Evolutionary conservation across 1,140 invertebrate genomes (phyloP).

Genomic region (Drosophila lacertosa): DNA sequence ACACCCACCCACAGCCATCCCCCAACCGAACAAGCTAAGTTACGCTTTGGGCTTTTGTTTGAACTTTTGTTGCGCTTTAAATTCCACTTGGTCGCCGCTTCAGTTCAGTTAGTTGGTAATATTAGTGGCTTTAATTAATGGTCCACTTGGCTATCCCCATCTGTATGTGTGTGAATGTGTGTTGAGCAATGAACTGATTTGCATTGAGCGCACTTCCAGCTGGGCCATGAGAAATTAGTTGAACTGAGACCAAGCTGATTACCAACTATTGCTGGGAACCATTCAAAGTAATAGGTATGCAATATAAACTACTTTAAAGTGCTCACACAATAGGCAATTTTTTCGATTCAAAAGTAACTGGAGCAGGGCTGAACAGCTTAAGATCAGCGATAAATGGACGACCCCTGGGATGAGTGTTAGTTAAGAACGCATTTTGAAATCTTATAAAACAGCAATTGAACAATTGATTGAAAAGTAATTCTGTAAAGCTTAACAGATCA

Average conservation of each 20-base stretch:
- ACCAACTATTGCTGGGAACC: slow-evolving; percentile 33
- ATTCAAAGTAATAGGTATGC: background rate
- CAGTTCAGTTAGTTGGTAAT: slow-evolving; percentile 65
- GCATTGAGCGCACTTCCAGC: slow-evolving; percentile 46
- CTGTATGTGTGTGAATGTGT: slow-evolving; percentile 12
- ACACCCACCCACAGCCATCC: background rate
- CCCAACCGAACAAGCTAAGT: slow-evolving; percentile 48
- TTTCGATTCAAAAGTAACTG: too few relatives aligned
- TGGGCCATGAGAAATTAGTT: slow-evolving; percentile 57
- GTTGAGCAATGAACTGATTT: slow-evolving; percentile 67
- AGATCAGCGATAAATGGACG: too few relatives aligned
- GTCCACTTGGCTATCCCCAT: slow-evolving; percentile 24
- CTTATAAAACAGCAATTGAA: too few relatives aligned
- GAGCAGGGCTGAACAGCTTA: too few relatives aligned
- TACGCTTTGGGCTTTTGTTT: slow-evolving; percentile 65
- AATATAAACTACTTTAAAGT: background rate
- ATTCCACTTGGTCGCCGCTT: slow-evolving; percentile 33
- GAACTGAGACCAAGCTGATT: slow-evolving; percentile 44
- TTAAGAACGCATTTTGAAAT: too few relatives aligned
- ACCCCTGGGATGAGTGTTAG: too few relatives aligned
- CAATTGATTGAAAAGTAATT: too few relatives aligned
- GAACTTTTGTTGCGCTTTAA: slow-evolving; percentile 53
- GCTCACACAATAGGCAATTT: too few relatives aligned
- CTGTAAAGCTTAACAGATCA: too few relatives aligned
- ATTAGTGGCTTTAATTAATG: slow-evolving; percentile 79